Evolutionary conservation across 2,888 invertebrate genomes (phyloP).

Genomic region (Camptogramma bilineatum): DNA sequence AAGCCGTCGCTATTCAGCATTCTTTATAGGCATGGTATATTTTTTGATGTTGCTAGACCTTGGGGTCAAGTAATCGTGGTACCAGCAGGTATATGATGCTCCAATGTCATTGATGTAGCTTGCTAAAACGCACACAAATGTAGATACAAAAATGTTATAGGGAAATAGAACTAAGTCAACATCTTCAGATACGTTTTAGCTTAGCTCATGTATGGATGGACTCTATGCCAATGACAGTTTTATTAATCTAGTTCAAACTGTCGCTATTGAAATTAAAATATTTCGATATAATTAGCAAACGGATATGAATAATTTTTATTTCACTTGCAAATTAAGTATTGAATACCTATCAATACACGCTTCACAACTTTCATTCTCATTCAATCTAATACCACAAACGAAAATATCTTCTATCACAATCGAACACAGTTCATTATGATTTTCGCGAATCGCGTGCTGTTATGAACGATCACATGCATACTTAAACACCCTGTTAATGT

Average conservation of each 20-base stretch:
- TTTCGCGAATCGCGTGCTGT: conserved; percentile 29
- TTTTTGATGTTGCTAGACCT: not conserved
- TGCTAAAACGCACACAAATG: too few relatives aligned
- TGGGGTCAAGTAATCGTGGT: too few relatives aligned
- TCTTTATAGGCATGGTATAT: not conserved
- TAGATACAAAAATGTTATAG: too few relatives aligned
- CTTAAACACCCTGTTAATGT: conserved; percentile 50
- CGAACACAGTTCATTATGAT: conserved; percentile 19
- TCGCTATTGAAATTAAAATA: not conserved
- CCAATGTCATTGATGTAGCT: too few relatives aligned
- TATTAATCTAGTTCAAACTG: not conserved
- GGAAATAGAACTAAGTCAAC: too few relatives aligned
- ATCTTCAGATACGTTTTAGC: too few relatives aligned
- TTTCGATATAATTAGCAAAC: conserved; percentile 42
- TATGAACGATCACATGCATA: conserved; percentile 50
- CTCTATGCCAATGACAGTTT: not conserved
- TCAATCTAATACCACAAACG: conserved; percentile 36
- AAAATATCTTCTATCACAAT: conserved; percentile 17
- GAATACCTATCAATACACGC: conserved; percentile 59
- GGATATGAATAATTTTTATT: conserved; percentile 54
- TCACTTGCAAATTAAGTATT: conserved; percentile 63
- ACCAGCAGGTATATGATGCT: not conserved
- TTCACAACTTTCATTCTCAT: conserved; percentile 70
- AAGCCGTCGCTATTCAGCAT: conserved; percentile 3
- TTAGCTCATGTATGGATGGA: not conserved